Conservation (phyloP, 2,113 vertebrate species). For the Barbus barbus region DNA sequence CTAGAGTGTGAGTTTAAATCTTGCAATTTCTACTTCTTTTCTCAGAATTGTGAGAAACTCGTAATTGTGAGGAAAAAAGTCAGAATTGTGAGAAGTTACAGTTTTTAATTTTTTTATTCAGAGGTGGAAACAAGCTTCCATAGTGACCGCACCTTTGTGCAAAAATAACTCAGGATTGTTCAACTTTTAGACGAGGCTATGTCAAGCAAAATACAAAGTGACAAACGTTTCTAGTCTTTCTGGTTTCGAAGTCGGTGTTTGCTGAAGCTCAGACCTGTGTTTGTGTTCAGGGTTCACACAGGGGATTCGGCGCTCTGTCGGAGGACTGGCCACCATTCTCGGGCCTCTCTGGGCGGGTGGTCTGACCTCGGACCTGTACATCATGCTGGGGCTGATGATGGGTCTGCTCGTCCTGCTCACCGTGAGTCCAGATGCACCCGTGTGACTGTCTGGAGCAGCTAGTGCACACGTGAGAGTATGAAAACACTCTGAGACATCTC, state of each 20-base stretch:
- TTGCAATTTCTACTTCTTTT: too few relatives aligned
- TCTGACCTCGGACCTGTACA: constrained; percentile 75
- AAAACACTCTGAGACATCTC: background rate
- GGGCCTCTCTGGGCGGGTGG: constrained; percentile 84
- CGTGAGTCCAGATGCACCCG: constrained; percentile 63
- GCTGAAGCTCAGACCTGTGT: background rate
- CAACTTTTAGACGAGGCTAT: background rate
- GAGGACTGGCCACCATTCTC: constrained; percentile 82
- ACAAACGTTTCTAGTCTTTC: constrained; percentile 1
- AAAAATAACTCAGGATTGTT: background rate
- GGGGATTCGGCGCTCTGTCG: constrained; percentile 81
- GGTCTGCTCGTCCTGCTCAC: constrained; percentile 75
- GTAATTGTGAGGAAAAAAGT: too few relatives aligned
- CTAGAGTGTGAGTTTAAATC: too few relatives aligned
- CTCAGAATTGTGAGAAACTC: too few relatives aligned
- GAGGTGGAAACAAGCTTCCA: too few relatives aligned
- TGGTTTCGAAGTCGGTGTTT: background rate
- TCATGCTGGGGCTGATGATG: constrained; percentile 85
- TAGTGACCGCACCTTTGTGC: background rate
- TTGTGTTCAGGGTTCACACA: constrained; percentile 78
- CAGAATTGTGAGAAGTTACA: too few relatives aligned
- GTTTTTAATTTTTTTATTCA: too few relatives aligned
- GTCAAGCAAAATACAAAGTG: background rate
- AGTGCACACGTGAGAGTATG: background rate
- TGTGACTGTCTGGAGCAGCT: background rate